Percentiles rank a stretch among this genome's conserved stretches.
phyloP scores from a whole-genome alignment of 1,140 invertebrate species.

The Nephotettix cincticeps region DNA sequence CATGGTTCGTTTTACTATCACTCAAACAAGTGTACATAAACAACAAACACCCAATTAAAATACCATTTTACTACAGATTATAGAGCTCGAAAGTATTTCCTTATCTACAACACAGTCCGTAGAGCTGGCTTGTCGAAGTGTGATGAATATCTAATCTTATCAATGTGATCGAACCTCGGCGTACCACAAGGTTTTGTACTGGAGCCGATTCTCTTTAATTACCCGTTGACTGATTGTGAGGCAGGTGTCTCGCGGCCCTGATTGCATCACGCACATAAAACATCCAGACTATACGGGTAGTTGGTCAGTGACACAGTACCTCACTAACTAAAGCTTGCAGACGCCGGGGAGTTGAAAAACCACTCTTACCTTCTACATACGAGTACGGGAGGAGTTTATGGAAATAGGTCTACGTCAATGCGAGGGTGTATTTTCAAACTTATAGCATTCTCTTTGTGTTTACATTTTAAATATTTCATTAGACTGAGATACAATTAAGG shows the following conservation, averaged over 20 bases:
- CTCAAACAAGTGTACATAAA: no score
- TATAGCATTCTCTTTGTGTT: no score
- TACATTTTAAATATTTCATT: no score
- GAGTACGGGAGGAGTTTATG: no score
- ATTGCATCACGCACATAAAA: slow-evolving; percentile 1
- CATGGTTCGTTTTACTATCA: no score
- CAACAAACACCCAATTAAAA: no score
- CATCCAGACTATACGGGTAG: slow-evolving; percentile 6
- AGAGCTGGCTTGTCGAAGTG: background rate
- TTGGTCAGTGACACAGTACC: background rate
- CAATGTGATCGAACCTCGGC: background rate
- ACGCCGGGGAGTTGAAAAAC: background rate
- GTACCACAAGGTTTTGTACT: background rate
- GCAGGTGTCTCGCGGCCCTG: background rate
- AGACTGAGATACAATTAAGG: no score
- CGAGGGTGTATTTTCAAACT: no score
- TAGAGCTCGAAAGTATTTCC: no score
- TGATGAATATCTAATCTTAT: slow-evolving; percentile 8
- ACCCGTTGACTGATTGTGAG: background rate
- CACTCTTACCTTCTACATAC: background rate
- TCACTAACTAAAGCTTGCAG: background rate
- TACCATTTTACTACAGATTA: no score
- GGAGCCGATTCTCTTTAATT: slow-evolving; percentile 7
- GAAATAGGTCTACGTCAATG: no score
- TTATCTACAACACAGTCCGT: background rate